phyloP scores from a whole-genome alignment of 2,888 invertebrate genomes.

The Lycaena phlaeas region DNA sequence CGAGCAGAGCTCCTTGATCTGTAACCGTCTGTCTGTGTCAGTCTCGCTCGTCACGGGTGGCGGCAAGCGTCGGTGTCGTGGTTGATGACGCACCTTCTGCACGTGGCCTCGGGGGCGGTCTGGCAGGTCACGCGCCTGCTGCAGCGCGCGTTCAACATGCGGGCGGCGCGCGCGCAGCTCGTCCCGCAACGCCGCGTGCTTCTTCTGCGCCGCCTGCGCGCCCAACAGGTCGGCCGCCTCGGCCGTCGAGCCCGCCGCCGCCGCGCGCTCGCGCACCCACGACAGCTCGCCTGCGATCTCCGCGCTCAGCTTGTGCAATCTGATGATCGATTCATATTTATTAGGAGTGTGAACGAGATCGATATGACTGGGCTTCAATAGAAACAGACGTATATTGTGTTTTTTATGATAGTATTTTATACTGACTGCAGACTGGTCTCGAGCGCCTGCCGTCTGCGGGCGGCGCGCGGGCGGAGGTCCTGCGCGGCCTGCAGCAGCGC shows the following conservation, averaged over 20 bases:
- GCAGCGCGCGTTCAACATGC: conserved; percentile 86
- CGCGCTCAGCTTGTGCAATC: conserved; percentile 93
- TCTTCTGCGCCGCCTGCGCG: conserved; percentile 93
- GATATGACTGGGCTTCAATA: too few species aligned
- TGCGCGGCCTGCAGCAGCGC: conserved; percentile 80
- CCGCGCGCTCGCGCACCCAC: conserved; percentile 94
- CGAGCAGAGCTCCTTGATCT: conserved; percentile 83
- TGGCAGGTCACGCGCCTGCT: conserved; percentile 83
- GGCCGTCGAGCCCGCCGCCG: conserved; percentile 70
- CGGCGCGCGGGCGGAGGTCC: conserved; percentile 81
- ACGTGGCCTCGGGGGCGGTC: conserved; percentile 86
- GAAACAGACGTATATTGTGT: too few species aligned
- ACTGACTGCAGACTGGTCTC: conserved; percentile 69
- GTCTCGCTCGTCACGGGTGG: too few species aligned
- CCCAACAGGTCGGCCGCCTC: conserved; percentile 91
- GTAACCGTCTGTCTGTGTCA: conserved; percentile 16
- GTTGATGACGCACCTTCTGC: conserved; percentile 82
- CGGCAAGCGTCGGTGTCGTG: too few species aligned
- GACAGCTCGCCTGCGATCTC: conserved; percentile 93
- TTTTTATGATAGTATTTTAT: too few species aligned
- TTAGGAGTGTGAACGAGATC: too few species aligned
- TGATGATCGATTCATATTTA: too few species aligned
- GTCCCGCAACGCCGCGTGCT: conserved; percentile 92
- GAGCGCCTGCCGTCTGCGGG: conserved; percentile 80
- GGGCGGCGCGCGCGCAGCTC: conserved; percentile 91